Evolutionary conservation across 1,140 invertebrate species (phyloP).

Genomic region (Lepidurus apus): DNA sequence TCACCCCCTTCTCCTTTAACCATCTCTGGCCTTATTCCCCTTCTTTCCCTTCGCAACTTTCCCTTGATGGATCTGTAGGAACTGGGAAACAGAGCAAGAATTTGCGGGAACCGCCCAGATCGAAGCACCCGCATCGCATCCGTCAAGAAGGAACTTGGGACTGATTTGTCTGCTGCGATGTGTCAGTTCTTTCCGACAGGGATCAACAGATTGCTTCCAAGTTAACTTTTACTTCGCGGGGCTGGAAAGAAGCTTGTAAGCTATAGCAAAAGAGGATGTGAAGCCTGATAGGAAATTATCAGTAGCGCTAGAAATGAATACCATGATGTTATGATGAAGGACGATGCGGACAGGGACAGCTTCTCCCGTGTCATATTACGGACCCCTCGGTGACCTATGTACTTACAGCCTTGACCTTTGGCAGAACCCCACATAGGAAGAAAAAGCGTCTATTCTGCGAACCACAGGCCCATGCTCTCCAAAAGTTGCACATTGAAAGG

Average conservation of each 20-base stretch:
- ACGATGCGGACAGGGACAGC: too few relatives aligned
- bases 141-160: neutral
- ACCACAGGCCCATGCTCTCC: too few relatives aligned
- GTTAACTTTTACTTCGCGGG: neutral
- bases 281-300: neutral
- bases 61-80: neutral
- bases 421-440: too few relatives aligned
- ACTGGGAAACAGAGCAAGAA: neutral
- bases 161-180: neutral
- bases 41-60: neutral
- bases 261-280: neutral
- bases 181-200: neutral
- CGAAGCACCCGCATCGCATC: neutral
- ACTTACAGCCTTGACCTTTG: too few relatives aligned
- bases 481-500: too few relatives aligned
- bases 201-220: constrained; percentile 17
- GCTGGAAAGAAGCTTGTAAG: neutral
- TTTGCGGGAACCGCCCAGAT: neutral
- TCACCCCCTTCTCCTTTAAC: neutral
- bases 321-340: too few relatives aligned
- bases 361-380: too few relatives aligned
- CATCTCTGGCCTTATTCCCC: too few relatives aligned
- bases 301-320: neutral
- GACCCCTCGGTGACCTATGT: too few relatives aligned
- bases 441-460: too few relatives aligned